Conservation (phyloP, 2,113 vertebrate genomes). For the Phrynosoma platyrhinos region DNA sequence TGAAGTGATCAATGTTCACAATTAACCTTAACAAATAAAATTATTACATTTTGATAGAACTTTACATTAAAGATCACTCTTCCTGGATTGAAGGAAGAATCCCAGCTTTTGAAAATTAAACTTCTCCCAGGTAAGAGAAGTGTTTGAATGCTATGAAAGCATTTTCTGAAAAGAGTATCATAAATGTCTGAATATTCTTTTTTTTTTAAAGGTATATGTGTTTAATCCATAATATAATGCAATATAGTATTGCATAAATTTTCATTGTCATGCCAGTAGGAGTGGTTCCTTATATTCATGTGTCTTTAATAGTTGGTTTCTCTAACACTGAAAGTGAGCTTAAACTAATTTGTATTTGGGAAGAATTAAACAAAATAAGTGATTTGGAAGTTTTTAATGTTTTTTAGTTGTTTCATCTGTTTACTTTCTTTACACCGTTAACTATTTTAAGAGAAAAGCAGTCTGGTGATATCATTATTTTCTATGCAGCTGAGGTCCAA, state of each 20-base stretch:
- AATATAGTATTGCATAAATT: neutral
- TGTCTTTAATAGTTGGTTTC: neutral
- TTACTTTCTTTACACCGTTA: neutral
- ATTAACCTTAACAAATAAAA: constrained; percentile 53
- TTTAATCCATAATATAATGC: neutral
- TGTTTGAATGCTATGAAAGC: constrained; percentile 1
- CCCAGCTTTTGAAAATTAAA: constrained; percentile 80
- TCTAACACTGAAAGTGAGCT: neutral
- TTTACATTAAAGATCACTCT: constrained; percentile 85
- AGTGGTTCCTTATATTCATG: neutral
- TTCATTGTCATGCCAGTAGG: neutral
- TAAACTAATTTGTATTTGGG: neutral
- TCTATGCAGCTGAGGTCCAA: neutral
- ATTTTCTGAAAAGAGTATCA: neutral
- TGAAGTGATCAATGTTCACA: constrained; percentile 40
- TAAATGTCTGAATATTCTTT: neutral
- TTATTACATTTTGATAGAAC: constrained; percentile 77
- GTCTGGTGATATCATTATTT: neutral
- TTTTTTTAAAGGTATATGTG: neutral
- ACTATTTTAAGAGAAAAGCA: neutral
- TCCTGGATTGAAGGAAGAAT: constrained; percentile 84
- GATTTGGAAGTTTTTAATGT: neutral
- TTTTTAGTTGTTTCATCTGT: neutral
- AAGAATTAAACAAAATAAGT: neutral
- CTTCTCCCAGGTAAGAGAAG: constrained; percentile 86